Evolutionary conservation across 2,797 vertebrate species (phyloP).

Genomic region (Acomys russatus): DNA sequence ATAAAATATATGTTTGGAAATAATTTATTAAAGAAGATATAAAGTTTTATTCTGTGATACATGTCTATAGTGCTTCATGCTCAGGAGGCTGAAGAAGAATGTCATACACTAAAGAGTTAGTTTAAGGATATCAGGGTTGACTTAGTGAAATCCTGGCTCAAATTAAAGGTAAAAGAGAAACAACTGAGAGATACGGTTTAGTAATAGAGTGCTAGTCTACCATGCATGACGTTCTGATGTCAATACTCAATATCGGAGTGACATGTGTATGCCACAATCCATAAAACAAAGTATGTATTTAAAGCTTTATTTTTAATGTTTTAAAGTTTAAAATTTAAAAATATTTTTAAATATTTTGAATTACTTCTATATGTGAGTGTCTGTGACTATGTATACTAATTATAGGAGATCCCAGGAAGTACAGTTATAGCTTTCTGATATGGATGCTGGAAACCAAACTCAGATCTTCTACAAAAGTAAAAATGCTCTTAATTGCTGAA

Average conservation of each 20-base stretch:
- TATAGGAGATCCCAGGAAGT: too few species aligned
- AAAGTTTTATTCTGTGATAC: not conserved
- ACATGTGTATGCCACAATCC: not conserved
- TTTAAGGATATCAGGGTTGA: not conserved
- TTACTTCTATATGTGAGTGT: not conserved
- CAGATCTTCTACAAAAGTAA: not conserved
- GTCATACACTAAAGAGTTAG: too few species aligned
- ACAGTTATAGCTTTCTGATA: not conserved
- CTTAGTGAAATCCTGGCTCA: not conserved
- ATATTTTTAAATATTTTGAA: not conserved
- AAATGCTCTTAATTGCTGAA: not conserved
- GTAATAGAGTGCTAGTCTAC: not conserved
- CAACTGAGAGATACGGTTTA: not conserved
- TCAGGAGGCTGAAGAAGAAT: not conserved
- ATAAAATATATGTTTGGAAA: not conserved
- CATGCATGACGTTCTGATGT: not conserved
- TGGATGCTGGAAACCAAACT: not conserved
- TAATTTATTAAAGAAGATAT: not conserved
- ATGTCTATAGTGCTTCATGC: not conserved
- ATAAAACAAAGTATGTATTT: not conserved
- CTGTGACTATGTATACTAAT: not conserved
- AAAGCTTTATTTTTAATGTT: not conserved
- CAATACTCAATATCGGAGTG: not conserved
- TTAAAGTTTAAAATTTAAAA: not conserved
- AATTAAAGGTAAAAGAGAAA: not conserved